Base-by-base conservation (phyloP, 2,113 vertebrate species). In the Melanocharis versteri region DNA sequence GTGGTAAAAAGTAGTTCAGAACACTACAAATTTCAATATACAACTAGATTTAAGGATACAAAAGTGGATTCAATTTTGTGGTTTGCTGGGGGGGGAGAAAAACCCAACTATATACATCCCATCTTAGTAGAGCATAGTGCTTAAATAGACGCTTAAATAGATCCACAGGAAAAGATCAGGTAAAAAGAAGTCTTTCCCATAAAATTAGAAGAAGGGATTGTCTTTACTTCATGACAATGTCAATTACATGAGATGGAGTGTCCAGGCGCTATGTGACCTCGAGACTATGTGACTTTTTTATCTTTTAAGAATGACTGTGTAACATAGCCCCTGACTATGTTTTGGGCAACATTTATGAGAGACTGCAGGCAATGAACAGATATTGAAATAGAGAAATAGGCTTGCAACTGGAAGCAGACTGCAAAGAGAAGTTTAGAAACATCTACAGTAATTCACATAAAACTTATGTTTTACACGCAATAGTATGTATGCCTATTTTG, bases 281-380 rank as follows among this genome's bases (percentile, higher is more conserved):
- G 3, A 14, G 28, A 68, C 57, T 28, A 26, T 5, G 3, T 31
- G 17, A 72, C 13, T 44, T 61, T 85, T 90, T 51, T 33, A 23
- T 62, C 78, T 83, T 77, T 89, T 76, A 42, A 47, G 60, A 60
- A 31, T 50, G 23, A 28, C 39, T 48, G 23, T 35, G 30, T 40
- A 69, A 83, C 4, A 39, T 9, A 76, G 50, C 13, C 28, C 40
- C 5, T 1, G 0, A 22, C 83, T 10, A 39, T 3, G 3, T 44
- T 71, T 48, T n/a, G 37, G 22, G 15, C 19, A 82, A 81, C 6
- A 21, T 72, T 90, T 83, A 8, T 15, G 17, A 51, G 31, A 66
- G 11, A 58, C 26, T 66, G 21, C 3, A 30, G 30, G 20, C 70
- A 86, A 69, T 8, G 45, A 94, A 60, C 15, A 44, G 47, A 31